These are phyloP conservation scores for Cricetomys ansorgei DNA, from an alignment of 2,113 vertebrate species.

Conservation along the genomic window DNA sequence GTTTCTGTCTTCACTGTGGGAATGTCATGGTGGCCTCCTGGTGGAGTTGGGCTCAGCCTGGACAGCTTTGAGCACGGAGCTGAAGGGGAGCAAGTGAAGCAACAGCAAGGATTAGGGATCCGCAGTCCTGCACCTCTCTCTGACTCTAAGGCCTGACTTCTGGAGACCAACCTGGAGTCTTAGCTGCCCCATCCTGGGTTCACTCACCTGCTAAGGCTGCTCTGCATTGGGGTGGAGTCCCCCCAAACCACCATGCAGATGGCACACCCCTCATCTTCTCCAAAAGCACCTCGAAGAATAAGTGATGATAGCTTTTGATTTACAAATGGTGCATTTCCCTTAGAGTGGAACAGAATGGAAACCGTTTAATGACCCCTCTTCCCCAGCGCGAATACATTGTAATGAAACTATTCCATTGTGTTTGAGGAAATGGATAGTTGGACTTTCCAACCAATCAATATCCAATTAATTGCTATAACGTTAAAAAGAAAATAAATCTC, in stretches of 20 bases:
- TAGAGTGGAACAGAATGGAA: constrained; percentile 70
- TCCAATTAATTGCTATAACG: constrained; percentile 59
- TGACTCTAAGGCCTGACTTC: not conserved
- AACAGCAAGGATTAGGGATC: too few species aligned
- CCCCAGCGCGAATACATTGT: constrained; percentile 36
- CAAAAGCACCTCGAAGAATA: constrained; percentile 44
- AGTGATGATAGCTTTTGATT: constrained; percentile 75
- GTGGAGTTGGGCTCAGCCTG: not conserved
- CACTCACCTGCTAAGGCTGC: not conserved
- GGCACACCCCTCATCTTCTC: not conserved
- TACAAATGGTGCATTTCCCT: constrained; percentile 55
- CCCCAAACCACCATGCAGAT: not conserved
- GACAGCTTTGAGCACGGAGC: not conserved
- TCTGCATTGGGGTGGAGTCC: not conserved
- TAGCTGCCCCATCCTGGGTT: not conserved
- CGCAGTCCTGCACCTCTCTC: not conserved
- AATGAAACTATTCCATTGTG: constrained; percentile 74
- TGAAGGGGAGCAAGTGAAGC: not conserved
- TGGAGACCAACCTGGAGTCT: not conserved
- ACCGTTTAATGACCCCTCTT: constrained; percentile 46
- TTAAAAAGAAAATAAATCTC: constrained; percentile 63
- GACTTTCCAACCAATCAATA: constrained; percentile 51
- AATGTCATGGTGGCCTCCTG: not conserved
- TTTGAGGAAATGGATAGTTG: constrained; percentile 56
- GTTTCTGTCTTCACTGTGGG: not conserved